Evolutionary conservation across 2,888 invertebrate species (phyloP), one percentile per base, ranked within the genome.

Genomic region (Lysandra bellargus): DNA sequence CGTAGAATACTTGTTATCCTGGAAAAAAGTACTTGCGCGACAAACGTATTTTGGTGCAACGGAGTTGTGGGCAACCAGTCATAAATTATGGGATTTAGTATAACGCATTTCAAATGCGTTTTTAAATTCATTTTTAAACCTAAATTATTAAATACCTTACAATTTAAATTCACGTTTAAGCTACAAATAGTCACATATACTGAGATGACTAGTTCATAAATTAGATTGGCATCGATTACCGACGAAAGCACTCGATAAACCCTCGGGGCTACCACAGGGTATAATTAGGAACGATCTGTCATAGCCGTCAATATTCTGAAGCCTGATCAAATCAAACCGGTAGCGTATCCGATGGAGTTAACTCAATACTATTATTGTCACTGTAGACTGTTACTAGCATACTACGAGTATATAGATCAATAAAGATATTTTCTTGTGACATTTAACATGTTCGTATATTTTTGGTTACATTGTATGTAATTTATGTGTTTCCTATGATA

Each of bases 281-380:
- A 74, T 74, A 74, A 74, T 74, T 69, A 69, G 40, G 2, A 74
- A n/a, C n/a, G 44, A 74, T 74, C 40, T 74, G 74, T 74, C 74
- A 23, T 74, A 74, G 12, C 23, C 40, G 44, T 74, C 44, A 74
- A 74, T 40, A 74, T 37, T 69, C 12, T 14, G 69, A 33, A 14
- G 69, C 69, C 64, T 78, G 76, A 37, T 79, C 49, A 74, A 81
- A 83, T 82, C 82, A 81, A 4, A 69, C 33, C 17, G 12, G 14
- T 69, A 4, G 12, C 33, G 17, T 69, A 37, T 37, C 37, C 3
- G 57, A 17, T 57, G 57, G 57, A 57, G 57, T 17, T 57, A 57
- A 17, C 57, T 57, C 17, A 17, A 57, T 57, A 57, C 17, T 57
- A 17, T 53, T 53, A 53, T 44, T 14, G 3, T 53, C 14, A 53